Conservation (phyloP, 2,888 invertebrate genomes). For the Phytoseiulus persimilis region DNA sequence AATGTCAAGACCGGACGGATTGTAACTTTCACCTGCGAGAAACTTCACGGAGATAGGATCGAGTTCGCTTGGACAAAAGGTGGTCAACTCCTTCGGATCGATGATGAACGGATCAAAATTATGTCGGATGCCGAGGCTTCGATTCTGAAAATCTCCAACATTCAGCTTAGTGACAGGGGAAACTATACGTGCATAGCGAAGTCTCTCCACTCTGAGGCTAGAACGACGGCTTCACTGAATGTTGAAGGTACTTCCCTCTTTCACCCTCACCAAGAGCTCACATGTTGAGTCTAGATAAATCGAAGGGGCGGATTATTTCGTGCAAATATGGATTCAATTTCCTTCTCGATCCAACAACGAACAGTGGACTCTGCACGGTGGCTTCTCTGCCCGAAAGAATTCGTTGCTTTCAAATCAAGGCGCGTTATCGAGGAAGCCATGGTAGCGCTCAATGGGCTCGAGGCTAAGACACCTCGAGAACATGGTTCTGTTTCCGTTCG, state of each 20-base stretch:
- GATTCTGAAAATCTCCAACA: conserved; percentile 32
- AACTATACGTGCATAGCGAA: conserved; percentile 21
- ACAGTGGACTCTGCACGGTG: too few relatives aligned
- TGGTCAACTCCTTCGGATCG: conserved; percentile 20
- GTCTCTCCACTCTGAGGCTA: background rate
- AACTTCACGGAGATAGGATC: background rate
- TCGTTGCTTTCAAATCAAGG: background rate
- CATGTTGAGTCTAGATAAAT: too few relatives aligned
- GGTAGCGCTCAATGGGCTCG: background rate
- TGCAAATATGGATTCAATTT: too few relatives aligned
- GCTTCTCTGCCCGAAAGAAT: too few relatives aligned
- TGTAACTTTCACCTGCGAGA: conserved; percentile 9
- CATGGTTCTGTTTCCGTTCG: background rate
- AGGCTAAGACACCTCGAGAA: background rate
- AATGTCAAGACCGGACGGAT: background rate
- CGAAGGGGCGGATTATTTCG: too few relatives aligned
- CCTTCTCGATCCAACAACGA: too few relatives aligned
- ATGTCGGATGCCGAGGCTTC: conserved; percentile 21
- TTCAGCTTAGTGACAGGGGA: background rate
- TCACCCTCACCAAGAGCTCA: too few relatives aligned
- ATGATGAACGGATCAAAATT: background rate
- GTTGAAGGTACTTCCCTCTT: conserved; percentile 6
- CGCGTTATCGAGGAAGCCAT: background rate
- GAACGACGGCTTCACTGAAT: background rate
- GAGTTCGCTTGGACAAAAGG: background rate